Evolutionary conservation across 2,888 invertebrate species (phyloP).

Genomic region (Leucophenga montana): DNA sequence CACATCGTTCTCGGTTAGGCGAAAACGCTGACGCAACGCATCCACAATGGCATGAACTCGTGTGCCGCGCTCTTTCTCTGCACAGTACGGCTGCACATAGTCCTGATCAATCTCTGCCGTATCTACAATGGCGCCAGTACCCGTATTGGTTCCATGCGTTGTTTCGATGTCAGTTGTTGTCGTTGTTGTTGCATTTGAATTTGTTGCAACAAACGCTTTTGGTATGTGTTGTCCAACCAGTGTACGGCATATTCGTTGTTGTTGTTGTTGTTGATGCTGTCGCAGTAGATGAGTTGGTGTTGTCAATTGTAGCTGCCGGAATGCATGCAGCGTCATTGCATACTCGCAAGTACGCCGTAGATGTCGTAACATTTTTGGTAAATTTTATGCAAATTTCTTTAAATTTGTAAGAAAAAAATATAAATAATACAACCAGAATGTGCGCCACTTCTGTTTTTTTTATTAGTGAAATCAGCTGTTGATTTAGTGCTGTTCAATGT

Average conservation of each 20-base stretch:
- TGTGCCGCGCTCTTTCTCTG: conserved; percentile 50
- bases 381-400: too few species aligned
- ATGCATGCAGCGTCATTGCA: conserved; percentile 37
- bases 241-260: conserved; percentile 24
- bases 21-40: conserved; percentile 52
- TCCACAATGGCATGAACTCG: conserved; percentile 41
- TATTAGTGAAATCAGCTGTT: too few species aligned
- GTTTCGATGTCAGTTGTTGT: conserved; percentile 2
- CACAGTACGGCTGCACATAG: conserved; percentile 60
- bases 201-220: conserved; percentile 16
- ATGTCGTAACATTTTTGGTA: conserved; percentile 48
- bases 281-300: not conserved
- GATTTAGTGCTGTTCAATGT: too few species aligned
- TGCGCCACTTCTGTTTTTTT: too few species aligned
- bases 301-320: conserved; percentile 15
- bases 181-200: conserved; percentile 28
- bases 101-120: conserved; percentile 54
- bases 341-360: conserved; percentile 49
- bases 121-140: not conserved
- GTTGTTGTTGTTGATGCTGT: conserved; percentile 11
- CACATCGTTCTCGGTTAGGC: conserved; percentile 51
- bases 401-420: too few species aligned
- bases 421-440: too few species aligned
- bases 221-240: conserved; percentile 48
- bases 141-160: not conserved